Base-by-base conservation (phyloP, 2,113 vertebrate genomes). In the Falco punctatus region DNA sequence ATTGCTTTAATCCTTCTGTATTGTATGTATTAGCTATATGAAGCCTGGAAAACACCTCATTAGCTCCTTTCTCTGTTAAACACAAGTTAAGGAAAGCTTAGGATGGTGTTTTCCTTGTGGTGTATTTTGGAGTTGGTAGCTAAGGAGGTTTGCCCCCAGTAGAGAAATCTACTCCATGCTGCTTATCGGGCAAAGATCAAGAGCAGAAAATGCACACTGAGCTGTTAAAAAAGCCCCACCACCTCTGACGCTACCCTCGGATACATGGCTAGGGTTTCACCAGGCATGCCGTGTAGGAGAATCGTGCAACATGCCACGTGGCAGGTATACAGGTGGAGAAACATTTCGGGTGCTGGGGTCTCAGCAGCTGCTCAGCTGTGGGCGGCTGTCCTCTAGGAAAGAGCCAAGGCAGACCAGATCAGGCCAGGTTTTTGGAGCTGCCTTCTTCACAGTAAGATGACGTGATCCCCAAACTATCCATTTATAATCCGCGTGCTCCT, bases 261-360 rank as follows among this genome's bases (percentile, higher is more conserved):
- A 9, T 13, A 7, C 2, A 11, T 26, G 61, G 15, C 30, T 33
- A 4, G 14, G 40, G 7, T 71, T 61, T 66, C 51, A 32, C 35
- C 35, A 30, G 48, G 42, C 33, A 6, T 14, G 1, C 7, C 14
- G 12, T 4, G 1, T 0, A 57, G 35, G 48, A 32, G 20, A 42
- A 33, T n/a, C 5, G 1, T 11, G 38, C 16, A 30, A 6, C 48
- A 20, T n/a, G 30, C 58, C 6, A 0, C 52, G 83, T 81, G 71
- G 49, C 69, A 57, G 26, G 27, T 32, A 26, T 4, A 7, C 11
- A n/a, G 40, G 33, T 10, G 28, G 42, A 79, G 44, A 59, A 51
- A 30, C 6, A 28, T 28, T 55, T 35, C 30, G 32, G 26, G 11
- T 32, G 40, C 51, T 71, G 32, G 13, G 27, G 6, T 66, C 32